Evolutionary conservation across 1,140 invertebrate genomes (phyloP), one percentile per base, ranked within the genome.

Genomic region (Drosophila azteca): DNA sequence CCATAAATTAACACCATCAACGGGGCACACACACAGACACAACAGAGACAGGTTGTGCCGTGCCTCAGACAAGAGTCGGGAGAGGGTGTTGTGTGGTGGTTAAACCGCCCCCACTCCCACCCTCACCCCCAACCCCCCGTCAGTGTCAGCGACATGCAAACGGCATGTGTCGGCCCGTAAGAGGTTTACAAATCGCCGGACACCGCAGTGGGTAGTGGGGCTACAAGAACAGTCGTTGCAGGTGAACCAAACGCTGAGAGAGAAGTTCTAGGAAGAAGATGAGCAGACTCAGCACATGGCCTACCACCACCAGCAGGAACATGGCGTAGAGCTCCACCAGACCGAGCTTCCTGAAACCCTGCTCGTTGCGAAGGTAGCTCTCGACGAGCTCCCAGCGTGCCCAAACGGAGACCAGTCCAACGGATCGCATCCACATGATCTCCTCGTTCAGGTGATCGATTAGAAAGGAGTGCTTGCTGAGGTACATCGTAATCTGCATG

Each of bases 1-100:
- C 80, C 80, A 84, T 83, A 84, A 83, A 84, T 83, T 84, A 83
- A 77, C 80, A 83, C 80, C 79, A 81, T 82, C 79, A 81, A 54
- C 49, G 39, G 52, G 52, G 41, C 66, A 68, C 17, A 52, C 46
- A 65, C 64, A 65, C 45, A 51, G 11, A 6, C 60, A 65, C 53
- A 54, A 35, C 70, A 63, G 39, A 41, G 61, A 39, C 31, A 58
- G 51, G 51, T 39, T 39, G 35, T 31, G 50, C 43, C 5, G 24
- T 8, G 49, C 39, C 15, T 8, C 7, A 9, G 26, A 9, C 9
- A 54, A 17, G 17, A 11, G 24, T 6, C 0, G n/a, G 13, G 22
- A 29, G 17, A 11, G 3, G 41, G 20, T 20, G 0, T n/a, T 8
- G 4, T 0, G 3, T 26, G 24, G 35, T 31, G 45, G n/a, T 8